These are phyloP conservation scores for Prionailurus viverrinus DNA, from an alignment of 2,113 vertebrate species.

Conservation along the genomic window DNA sequence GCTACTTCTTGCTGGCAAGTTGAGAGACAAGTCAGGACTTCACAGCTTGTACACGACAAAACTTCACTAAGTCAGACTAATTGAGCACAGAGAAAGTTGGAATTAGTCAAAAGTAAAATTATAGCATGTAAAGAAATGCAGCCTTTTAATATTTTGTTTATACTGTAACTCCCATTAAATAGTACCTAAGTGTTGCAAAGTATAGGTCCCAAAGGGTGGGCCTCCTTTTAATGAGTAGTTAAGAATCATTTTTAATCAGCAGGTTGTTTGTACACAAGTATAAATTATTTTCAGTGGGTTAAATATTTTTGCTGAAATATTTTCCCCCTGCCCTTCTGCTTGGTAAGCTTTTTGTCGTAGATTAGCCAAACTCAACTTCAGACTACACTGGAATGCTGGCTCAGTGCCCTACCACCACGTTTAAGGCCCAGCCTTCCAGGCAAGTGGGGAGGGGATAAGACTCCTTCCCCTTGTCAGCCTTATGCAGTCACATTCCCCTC, in stretches of 20 bases:
- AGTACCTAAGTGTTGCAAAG: slow-evolving; percentile 63
- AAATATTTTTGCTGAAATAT: slow-evolving; percentile 52
- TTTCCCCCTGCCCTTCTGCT: neutral
- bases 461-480: neutral
- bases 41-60: neutral
- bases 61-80: slow-evolving; percentile 14
- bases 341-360: neutral
- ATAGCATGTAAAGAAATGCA: slow-evolving; percentile 8
- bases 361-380: neutral
- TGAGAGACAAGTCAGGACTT: neutral
- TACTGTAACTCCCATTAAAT: slow-evolving; percentile 62
- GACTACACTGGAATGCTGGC: fast-evolving
- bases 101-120: slow-evolving; percentile 68
- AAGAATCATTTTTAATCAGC: slow-evolving; percentile 46
- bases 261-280: slow-evolving; percentile 68
- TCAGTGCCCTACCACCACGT: fast-evolving
- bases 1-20: neutral
- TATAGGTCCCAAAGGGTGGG: slow-evolving; percentile 61
- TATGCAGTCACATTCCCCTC: neutral
- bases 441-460: neutral
- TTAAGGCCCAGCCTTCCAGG: neutral
- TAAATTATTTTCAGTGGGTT: slow-evolving; percentile 65
- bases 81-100: slow-evolving; percentile 48
- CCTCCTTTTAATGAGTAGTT: slow-evolving; percentile 66
- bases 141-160: slow-evolving; percentile 43